Base-by-base conservation (phyloP, 1,140 invertebrate genomes). In the Chironomus tepperi region DNA sequence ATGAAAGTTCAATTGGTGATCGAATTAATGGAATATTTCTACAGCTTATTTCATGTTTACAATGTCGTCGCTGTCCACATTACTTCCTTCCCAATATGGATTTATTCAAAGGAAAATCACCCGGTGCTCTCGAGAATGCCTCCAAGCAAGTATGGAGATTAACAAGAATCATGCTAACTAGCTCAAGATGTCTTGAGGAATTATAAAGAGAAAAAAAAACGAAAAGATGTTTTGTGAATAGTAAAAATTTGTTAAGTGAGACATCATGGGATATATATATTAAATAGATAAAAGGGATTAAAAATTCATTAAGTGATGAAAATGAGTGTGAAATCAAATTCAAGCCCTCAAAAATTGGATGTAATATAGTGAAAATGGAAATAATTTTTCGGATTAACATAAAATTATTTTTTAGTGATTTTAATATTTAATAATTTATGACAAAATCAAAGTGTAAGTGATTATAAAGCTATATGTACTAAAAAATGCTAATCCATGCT, bases 1-100 rank as follows among this genome's bases (percentile, higher is more conserved):
- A 96, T 81, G 95, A 98, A 78, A 87, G 89, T 5, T 93, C 90
- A 80, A 83, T 98, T 47, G 94, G 91, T 0, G 95, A 98, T 84
- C 85, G 96, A 42, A 93, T 98, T 77, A 96, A 96, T 81, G 95
- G 96, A n/a, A 95, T 98, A 76, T 89, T 97, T n/a, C 85, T 98
- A 64, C 96, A 98, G 82, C 84, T 98, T 73, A 97, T 98, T 77
- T 96, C 94, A 8, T 98, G 96, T 83, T 86, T 98, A 42, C 96
- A 98, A 83, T 97, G 95, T 81, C 88, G 94, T 10, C 86, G 93
- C 75, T 98, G 96, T 84, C 95, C 95, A 0, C 94, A 96, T 80
- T 96, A 96, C 79, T 96, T 96, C 81, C 85, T 96, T 47, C 93
- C 94, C 1, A 91, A 93, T 80, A 84, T 96, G 78, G 93, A 96